Evolutionary conservation across 2,113 vertebrate species (phyloP).

Genomic region (Anhinga rufa): DNA sequence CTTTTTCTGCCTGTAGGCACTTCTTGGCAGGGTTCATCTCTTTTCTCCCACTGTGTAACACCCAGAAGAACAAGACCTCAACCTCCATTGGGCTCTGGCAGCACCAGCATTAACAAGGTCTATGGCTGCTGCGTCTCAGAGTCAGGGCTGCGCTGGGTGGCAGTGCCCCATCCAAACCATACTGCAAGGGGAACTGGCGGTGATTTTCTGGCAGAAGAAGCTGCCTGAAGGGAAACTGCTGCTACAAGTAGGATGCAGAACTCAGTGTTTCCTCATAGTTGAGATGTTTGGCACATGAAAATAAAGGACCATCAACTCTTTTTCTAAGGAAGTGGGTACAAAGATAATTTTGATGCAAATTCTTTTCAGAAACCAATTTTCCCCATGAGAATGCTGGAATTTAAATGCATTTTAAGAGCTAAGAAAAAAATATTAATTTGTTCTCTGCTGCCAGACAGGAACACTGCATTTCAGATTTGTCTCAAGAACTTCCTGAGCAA

Average conservation of each 20-base stretch:
- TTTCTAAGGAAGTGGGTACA: neutral
- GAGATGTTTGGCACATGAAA: conserved; percentile 19
- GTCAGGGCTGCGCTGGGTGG: neutral
- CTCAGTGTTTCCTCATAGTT: conserved; percentile 9
- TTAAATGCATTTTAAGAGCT: conserved; percentile 8
- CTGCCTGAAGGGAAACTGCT: neutral
- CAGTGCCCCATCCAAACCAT: neutral
- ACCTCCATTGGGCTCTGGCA: accelerated
- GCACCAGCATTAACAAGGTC: neutral
- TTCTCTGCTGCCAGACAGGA: neutral
- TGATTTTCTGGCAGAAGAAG: neutral
- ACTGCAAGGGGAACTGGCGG: neutral
- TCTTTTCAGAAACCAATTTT: neutral
- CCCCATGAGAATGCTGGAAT: neutral
- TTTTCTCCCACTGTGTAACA: neutral
- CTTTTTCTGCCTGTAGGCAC: neutral
- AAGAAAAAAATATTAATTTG: conserved; percentile 28
- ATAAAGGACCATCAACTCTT: neutral
- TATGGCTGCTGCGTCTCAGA: neutral
- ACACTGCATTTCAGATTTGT: conserved; percentile 9
- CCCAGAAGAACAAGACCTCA: neutral
- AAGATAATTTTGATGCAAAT: conserved; percentile 3
- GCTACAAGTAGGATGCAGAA: neutral
- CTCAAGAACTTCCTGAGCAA: conserved; percentile 48
- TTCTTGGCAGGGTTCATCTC: neutral